These are phyloP conservation scores for Montifringilla adamsi DNA, from an alignment of 2,113 vertebrate genomes.

Conservation along the genomic window DNA sequence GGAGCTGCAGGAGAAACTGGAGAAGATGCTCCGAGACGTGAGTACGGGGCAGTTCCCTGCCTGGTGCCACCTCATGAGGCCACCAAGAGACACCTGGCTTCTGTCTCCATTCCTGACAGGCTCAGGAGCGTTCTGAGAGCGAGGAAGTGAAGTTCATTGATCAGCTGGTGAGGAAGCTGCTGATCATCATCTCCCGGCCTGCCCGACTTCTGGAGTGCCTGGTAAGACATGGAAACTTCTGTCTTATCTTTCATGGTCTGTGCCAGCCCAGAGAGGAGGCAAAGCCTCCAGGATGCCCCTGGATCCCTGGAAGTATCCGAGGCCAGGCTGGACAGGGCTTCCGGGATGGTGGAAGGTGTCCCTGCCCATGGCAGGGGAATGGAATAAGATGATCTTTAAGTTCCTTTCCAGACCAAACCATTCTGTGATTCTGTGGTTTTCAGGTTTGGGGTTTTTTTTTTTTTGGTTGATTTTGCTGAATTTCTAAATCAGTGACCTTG, in stretches of 20 bases:
- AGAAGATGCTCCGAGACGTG: conserved; percentile 92
- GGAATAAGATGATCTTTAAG: background rate
- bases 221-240: conserved; percentile 71
- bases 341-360: background rate
- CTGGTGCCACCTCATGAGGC: background rate
- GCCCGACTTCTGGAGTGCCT: conserved; percentile 93
- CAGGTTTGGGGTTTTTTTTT: background rate
- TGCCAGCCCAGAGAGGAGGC: background rate
- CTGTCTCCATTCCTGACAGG: conserved; percentile 62
- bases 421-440: background rate
- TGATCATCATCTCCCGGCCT: conserved; percentile 93
- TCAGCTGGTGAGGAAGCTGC: conserved; percentile 90
- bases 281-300: background rate
- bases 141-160: conserved; percentile 88
- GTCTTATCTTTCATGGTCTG: background rate
- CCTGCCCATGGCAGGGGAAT: background rate
- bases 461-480: background rate
- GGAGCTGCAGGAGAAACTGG: conserved; percentile 96
- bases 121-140: conserved; percentile 91
- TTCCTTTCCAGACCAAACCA: background rate
- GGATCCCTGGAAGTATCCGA: background rate
- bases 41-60: background rate
- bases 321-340: fast-evolving
- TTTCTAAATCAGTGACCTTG: background rate
- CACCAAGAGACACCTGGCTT: background rate